A percentile compares a stretch with the other conserved stretches of the same genome.
Conservation (phyloP, 2,113 vertebrate genomes). For the Petroica traversi region DNA sequence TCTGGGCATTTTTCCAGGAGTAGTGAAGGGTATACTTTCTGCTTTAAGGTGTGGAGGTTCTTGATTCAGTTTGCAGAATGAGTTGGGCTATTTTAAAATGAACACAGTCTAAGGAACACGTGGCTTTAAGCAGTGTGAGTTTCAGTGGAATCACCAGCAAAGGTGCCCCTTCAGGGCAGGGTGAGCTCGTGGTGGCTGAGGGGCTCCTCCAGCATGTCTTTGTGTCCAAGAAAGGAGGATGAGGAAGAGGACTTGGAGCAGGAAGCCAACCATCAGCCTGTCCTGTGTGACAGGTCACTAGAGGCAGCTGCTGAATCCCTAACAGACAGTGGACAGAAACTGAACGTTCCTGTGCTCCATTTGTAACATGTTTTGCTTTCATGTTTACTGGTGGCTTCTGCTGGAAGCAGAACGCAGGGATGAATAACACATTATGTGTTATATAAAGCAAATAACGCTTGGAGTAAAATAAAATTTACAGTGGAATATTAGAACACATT, state of each 20-base stretch:
- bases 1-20: background rate
- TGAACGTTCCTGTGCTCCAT: background rate
- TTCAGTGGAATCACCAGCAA: background rate
- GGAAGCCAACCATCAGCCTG: background rate
- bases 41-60: background rate
- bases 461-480: background rate
- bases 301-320: background rate
- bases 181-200: background rate
- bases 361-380: background rate
- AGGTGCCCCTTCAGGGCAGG: background rate
- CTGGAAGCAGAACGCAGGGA: background rate
- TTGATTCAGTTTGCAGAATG: background rate
- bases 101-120: background rate
- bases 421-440: accelerated
- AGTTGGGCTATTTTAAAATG: background rate
- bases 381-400: background rate
- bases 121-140: background rate
- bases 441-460: background rate
- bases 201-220: background rate
- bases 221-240: background rate
- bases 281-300: background rate
- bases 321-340: background rate
- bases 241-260: background rate
- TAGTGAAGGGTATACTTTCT: background rate
- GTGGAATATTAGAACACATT: background rate